Evolutionary conservation across 2,888 invertebrate genomes (phyloP), one percentile per base, ranked within the genome.

Genomic region (Schrankia costaestrigalis): DNA sequence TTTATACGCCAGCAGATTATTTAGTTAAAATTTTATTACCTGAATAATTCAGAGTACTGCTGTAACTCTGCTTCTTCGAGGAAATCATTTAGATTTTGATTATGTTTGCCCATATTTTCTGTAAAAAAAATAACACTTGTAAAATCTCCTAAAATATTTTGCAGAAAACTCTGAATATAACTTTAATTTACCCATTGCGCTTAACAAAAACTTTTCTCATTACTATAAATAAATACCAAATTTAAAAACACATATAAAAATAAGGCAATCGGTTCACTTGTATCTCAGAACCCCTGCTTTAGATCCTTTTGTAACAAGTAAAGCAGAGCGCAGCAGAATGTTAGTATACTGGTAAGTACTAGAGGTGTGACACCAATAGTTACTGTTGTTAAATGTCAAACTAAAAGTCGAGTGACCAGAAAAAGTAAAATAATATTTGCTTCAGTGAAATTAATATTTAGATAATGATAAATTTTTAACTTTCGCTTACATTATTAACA

Each of bases 41-140:
- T 92, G 70, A 93, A 91, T 63, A 90, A 89, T 71, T 91, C 92
- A 71, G 95, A 96, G 89, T 98, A 98, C 72, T 98, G 97, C 63
- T 95, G 94, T 31, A 98, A 90, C 78, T 98, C 97, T 25, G 97
- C 97, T 89, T 97, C 97, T 71, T 95, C 93, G 51, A 98, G 92
- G 83, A 98, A 98, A 78, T 97, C 97, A 55, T 74, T 76, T 26
- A 87, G 62, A 50, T 68, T 77, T 41, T 79, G 78, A 55, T 70
- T 67, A 31, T 76, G 77, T 27, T 77, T 77, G 31, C 54, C 29
- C 51, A 71, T 46, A 58, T 55, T 67, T 58, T 82, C 85, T 84
- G 70, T 26, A 71, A 72, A 59, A 53, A 50, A 43, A 47, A 43
- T 26, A 45, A 35, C 6, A 40, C 12, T 35, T 25, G 11, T 25